These are phyloP conservation scores for Danio albolineatus DNA, from an alignment of 2,797 vertebrate genomes.

Conservation along the genomic window DNA sequence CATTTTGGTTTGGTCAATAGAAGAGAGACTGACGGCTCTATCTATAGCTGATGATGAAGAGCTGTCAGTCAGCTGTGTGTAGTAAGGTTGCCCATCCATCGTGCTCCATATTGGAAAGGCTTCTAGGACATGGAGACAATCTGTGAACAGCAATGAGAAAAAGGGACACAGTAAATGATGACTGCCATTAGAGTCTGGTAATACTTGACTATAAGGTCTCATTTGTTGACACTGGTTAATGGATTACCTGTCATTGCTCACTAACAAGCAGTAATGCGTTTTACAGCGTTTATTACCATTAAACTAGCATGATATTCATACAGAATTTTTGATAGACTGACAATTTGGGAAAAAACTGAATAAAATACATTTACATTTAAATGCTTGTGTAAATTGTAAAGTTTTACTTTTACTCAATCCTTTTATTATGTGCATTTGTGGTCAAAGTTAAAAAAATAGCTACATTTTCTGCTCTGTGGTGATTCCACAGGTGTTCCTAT, in stretches of 20 bases:
- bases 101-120: slow-evolving; percentile 75
- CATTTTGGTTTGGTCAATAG: slow-evolving; percentile 63
- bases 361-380: neutral
- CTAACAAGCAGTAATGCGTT: too few species aligned
- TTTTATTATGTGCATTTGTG: too few species aligned
- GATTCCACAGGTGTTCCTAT: too few species aligned
- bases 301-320: neutral
- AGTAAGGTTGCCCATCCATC: slow-evolving; percentile 61
- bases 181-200: neutral
- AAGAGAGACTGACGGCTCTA: slow-evolving; percentile 46
- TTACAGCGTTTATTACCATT: too few species aligned
- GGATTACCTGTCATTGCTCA: too few species aligned
- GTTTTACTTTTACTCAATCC: too few species aligned
- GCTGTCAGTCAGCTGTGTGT: slow-evolving; percentile 81
- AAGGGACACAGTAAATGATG: neutral
- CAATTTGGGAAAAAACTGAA: neutral
- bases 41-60: slow-evolving; percentile 76
- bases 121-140: slow-evolving; percentile 67
- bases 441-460: too few species aligned
- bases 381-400: too few species aligned
- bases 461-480: too few species aligned
- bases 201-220: too few species aligned
- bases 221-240: too few species aligned
- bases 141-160: slow-evolving; percentile 36
- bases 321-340: neutral